A percentile compares a stretch with the other conserved stretches of the same genome.
Conservation (phyloP, 2,888 invertebrate species). For the Hirtodrosophila trivittata region DNA sequence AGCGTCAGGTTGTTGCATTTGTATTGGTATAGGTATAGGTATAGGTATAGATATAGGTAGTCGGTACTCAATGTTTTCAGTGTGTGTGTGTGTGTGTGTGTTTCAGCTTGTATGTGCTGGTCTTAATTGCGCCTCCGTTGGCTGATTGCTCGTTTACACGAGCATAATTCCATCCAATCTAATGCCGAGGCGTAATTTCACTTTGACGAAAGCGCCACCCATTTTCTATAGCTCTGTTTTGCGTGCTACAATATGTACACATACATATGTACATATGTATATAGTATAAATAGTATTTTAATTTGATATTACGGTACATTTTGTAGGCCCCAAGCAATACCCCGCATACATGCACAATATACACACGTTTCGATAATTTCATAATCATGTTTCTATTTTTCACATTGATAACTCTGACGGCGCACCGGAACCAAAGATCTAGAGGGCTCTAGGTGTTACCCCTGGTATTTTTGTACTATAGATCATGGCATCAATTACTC, state of each 20-base stretch:
- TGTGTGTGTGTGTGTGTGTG: constrained; percentile 2
- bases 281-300: too few species aligned
- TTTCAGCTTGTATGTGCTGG: constrained; percentile 32
- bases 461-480: constrained; percentile 1
- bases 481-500: constrained; percentile 54
- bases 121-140: constrained; percentile 67
- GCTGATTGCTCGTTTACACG: constrained; percentile 62
- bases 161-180: constrained; percentile 75
- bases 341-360: too few species aligned
- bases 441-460: too few species aligned
- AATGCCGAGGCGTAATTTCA: constrained; percentile 78
- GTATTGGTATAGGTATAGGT: constrained; percentile 39
- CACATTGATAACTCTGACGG: constrained; percentile 59
- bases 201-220: constrained; percentile 72
- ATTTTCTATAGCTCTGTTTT: constrained; percentile 37
- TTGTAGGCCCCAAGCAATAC: too few species aligned
- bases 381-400: constrained; percentile 75
- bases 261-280: constrained; percentile 3
- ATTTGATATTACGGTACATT: constrained; percentile 8
- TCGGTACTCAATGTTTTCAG: constrained; percentile 16
- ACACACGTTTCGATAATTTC: constrained; percentile 59
- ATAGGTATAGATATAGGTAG: constrained; percentile 40
- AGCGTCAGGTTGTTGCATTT: constrained; percentile 50
- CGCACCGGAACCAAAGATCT: constrained; percentile 62
- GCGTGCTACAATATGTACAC: background rate